A percentile compares a stretch with the other conserved stretches of the same genome.
Conservation (phyloP, 2,797 vertebrate genomes). For the Girardinus metallicus region DNA sequence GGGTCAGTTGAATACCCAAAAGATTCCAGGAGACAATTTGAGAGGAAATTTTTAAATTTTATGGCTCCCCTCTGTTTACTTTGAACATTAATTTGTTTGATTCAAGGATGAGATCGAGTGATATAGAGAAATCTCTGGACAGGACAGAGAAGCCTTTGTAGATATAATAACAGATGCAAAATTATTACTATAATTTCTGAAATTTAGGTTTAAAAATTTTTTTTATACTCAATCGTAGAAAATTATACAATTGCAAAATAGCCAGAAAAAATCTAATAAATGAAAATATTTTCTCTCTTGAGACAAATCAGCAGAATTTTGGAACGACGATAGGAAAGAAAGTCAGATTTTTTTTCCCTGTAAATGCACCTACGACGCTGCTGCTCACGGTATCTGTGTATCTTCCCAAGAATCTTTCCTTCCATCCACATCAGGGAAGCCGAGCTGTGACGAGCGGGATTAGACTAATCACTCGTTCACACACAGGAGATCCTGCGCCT, state of each 20-base stretch:
- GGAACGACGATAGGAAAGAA: conserved; percentile 13
- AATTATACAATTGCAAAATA: background rate
- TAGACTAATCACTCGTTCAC: conserved; percentile 70
- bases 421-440: conserved; percentile 65
- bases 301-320: background rate
- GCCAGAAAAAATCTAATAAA: background rate
- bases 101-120: background rate
- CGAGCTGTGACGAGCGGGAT: conserved; percentile 71
- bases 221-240: background rate
- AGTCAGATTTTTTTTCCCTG: conserved; percentile 1
- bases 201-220: background rate
- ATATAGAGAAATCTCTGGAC: conserved; percentile 1
- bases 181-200: background rate
- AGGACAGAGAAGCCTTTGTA: background rate
- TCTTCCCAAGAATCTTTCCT: conserved; percentile 53
- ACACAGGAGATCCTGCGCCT: conserved; percentile 56
- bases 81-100: conserved; percentile 57
- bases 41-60: conserved; percentile 39
- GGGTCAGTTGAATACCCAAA: conserved; percentile 69
- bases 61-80: conserved; percentile 27
- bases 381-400: conserved; percentile 51
- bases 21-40: conserved; percentile 57
- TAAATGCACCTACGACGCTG: conserved; percentile 42
- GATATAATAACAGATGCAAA: background rate
- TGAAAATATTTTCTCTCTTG: background rate